A percentile compares a stretch with the other conserved stretches of the same genome.
phyloP scores from a whole-genome alignment of 2,113 vertebrate species.

The Protomyctophum bolini region DNA sequence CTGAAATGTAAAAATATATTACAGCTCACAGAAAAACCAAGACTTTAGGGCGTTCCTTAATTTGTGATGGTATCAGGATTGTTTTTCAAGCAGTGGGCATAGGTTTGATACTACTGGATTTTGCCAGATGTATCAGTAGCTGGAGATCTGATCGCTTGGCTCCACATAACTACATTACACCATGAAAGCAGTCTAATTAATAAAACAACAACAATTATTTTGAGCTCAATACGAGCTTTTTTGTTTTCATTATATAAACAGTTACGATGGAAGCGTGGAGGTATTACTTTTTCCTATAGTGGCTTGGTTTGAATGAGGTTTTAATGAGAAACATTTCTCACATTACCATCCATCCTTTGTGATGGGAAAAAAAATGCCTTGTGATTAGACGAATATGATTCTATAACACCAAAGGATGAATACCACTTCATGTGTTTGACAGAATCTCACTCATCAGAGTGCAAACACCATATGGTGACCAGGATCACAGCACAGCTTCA shows the following conservation, averaged over 20 bases:
- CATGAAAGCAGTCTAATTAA: no score
- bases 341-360: constrained; percentile 8
- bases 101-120: no score
- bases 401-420: constrained; percentile 28
- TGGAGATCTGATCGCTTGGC: no score
- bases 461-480: constrained; percentile 48
- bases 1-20: no score
- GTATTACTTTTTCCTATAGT: not conserved
- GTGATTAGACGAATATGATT: constrained; percentile 5
- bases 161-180: no score
- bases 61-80: no score
- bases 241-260: not conserved
- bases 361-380: constrained; percentile 13
- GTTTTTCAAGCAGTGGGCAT: no score
- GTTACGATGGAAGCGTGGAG: not conserved
- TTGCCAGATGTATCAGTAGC: no score
- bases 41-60: no score
- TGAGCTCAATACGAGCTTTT: not conserved
- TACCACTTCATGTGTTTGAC: constrained; percentile 40
- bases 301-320: not conserved
- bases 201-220: not conserved
- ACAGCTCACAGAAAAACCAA: no score
- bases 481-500: constrained; percentile 71
- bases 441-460: constrained; percentile 48
- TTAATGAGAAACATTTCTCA: not conserved